Base-by-base conservation (phyloP, 2,888 invertebrate genomes). In the Ecdyonurus torrentis region DNA sequence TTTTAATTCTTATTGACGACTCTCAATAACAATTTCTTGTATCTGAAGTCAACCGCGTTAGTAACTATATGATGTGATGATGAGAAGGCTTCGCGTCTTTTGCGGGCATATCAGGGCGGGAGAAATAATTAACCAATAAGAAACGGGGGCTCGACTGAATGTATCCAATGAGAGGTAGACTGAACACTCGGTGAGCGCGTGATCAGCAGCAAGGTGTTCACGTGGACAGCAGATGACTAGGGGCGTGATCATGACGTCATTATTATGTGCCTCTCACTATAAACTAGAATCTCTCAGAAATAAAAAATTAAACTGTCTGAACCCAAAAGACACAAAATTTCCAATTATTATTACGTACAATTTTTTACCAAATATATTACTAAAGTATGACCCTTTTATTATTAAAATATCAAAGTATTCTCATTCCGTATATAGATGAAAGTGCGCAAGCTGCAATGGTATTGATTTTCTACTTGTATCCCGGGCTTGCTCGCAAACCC, bases 151-250 rank as follows among this genome's bases (percentile, higher is more conserved):
- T 84, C 86, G 88, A 78, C 84, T 60, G 72, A 73, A 66, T 69
- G 68, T 71, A 72, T 70, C 87, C 86, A 86, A 87, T 87, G 72
- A 72, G 71, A 68, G 70, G 61, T 65, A 61, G 67, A 72, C 73
- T 80, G 81, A 66, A 83, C 90, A 90, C 83, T 83, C 87, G 81
- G 77, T 77, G 75, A 75, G 78, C 80, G 86, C 89, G 86, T 90
- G 90, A 80, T 81, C 80, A 76, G 72, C 75, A 77, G 83, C 83
- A 82, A 83, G 84, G 73, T 84, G 83, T 87, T 88, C 90, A 90
- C 90, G 89, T 91, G 90, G 81, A 81, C 84, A 76, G 75, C 76
- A 84, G 80, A 83, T 88, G 87, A 83, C 50, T 52, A 5, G 52
- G 52, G 23, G 59, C 23, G 52, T 59, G 52, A 22, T 52, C 24